Base-by-base conservation (phyloP, 2,113 vertebrate species). In the Silurus meridionalis region DNA sequence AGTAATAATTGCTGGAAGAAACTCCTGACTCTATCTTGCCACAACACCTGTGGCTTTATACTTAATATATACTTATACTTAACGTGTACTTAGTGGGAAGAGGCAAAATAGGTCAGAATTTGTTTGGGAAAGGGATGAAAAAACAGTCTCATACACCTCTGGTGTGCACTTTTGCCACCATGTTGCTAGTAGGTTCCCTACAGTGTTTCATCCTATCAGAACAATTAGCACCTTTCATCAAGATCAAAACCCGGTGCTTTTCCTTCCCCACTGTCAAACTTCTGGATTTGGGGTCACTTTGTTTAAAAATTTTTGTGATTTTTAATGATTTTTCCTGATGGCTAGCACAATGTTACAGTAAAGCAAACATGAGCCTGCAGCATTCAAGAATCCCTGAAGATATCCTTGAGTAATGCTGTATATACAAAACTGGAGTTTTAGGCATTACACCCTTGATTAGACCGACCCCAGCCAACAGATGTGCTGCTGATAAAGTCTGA, bases 181-280 rank as follows among this genome's bases (percentile, higher is more conserved):
- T n/a, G 10, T 23, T 74, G 17, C 71, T 46, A 5, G 71, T 74
- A 50, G 46, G 46, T 50, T 74, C 37, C 17, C 71, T 74, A 74
- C 63, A 69, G 53, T 64, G 4, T 83, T 87, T 87, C 82, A 80
- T 55, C 77, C 77, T 58, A 86, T 89, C 85, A 89, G 82, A 28
- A 84, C 80, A 85, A 89, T 86, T 86, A 79, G 58, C 8, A 67
- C 71, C 85, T 87, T 89, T 87, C 88, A 85, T 85, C 78, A 82
- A 82, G 69, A 87, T 89, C 78, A 89, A 87, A 87, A 82, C 58
- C 25, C 55, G 17, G 25, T 15, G 78, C 5, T 52, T 23, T 52
- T 5, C 21, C 48, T 52, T 23, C 2, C 11, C 10, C 10, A n/a
- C 10, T 75, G 21, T 75, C 10, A n/a, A 52, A 23, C 72, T 53